These are phyloP conservation scores for Cromileptes altivelis DNA, from an alignment of 2,113 vertebrate species.

Conservation along the genomic window DNA sequence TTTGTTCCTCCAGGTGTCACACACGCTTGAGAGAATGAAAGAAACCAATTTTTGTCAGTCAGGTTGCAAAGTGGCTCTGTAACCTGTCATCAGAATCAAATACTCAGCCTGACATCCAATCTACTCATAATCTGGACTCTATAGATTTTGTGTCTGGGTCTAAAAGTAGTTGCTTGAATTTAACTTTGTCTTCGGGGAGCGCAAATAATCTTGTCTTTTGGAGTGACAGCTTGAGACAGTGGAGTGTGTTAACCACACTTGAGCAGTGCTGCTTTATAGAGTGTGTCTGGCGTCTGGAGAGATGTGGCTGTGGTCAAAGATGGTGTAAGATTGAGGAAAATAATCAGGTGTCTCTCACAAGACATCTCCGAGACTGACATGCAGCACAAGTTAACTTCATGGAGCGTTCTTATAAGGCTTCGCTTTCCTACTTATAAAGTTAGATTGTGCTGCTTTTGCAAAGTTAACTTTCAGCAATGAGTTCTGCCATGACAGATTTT, in stretches of 20 bases:
- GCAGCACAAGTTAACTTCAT: background rate
- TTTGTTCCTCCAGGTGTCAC: constrained; percentile 37
- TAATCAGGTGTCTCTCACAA: constrained; percentile 16
- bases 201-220: constrained; percentile 42
- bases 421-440: constrained; percentile 37
- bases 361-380: background rate
- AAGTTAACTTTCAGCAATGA: constrained; percentile 26
- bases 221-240: constrained; percentile 44
- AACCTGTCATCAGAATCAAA: constrained; percentile 43
- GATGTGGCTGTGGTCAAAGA: constrained; percentile 19
- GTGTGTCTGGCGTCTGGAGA: background rate
- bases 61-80: background rate
- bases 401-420: constrained; percentile 8
- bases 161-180: constrained; percentile 47
- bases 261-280: constrained; percentile 5
- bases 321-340: background rate
- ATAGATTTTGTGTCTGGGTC: constrained; percentile 62
- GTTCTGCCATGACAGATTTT: constrained; percentile 10
- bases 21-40: constrained; percentile 21
- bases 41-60: constrained; percentile 22
- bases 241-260: constrained; percentile 25
- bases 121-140: constrained; percentile 52
- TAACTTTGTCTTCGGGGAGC: constrained; percentile 35
- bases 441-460: constrained; percentile 25
- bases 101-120: constrained; percentile 42